phyloP scores from a whole-genome alignment of 2,797 vertebrate genomes.

The Clangula hyemalis region DNA sequence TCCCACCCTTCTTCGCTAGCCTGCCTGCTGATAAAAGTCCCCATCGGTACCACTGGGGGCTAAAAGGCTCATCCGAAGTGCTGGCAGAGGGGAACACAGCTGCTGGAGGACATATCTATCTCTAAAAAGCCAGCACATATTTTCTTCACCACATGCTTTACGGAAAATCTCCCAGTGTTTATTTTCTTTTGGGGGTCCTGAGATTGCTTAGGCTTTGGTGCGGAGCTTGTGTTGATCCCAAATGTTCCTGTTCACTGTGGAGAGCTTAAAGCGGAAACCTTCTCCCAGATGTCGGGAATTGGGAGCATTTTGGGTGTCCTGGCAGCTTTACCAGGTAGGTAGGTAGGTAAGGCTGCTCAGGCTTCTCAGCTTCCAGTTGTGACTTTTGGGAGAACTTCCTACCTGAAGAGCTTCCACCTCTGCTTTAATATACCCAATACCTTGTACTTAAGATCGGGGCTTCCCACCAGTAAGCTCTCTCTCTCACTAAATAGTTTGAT shows the following conservation, averaged over 20 bases:
- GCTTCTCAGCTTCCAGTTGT: fast-evolving
- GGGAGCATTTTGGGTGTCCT: background rate
- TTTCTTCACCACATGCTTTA: background rate
- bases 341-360: background rate
- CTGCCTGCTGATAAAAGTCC: background rate
- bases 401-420: background rate
- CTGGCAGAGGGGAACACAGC: background rate
- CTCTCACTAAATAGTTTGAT: background rate
- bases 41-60: background rate
- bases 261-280: fast-evolving
- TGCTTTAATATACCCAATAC: background rate
- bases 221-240: background rate
- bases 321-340: background rate
- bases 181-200: background rate
- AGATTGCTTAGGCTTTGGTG: background rate
- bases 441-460: background rate
- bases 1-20: background rate
- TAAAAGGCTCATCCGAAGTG: background rate
- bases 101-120: background rate
- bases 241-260: background rate
- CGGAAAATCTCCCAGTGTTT: background rate
- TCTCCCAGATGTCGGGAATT: background rate
- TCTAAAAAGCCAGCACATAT: background rate
- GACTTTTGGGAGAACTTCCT: background rate
- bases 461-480: background rate